These are phyloP conservation scores for Hippocampus barbouri DNA, from an alignment of 2,113 vertebrate species.

Conservation along the genomic window DNA sequence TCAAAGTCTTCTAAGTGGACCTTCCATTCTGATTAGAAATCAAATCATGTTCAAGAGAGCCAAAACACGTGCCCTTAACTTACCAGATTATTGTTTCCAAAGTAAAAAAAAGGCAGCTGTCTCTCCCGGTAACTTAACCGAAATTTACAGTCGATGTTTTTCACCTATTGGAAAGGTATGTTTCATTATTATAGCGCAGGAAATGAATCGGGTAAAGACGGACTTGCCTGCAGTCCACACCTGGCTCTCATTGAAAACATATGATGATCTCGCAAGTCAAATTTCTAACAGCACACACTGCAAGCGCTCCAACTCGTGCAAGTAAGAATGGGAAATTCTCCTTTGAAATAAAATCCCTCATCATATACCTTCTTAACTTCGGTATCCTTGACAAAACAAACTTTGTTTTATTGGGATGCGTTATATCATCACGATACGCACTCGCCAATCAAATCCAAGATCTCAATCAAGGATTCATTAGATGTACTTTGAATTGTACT, in stretches of 20 bases:
- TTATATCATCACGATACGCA: too few species aligned
- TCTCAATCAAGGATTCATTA: too few species aligned
- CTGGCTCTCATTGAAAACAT: background rate
- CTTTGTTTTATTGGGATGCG: too few species aligned
- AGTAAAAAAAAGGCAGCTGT: background rate
- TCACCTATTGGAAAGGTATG: background rate
- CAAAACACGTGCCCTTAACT: too few species aligned
- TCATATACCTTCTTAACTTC: too few species aligned
- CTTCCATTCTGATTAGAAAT: background rate
- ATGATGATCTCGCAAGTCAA: background rate
- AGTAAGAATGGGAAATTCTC: slow-evolving; percentile 5
- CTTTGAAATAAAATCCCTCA: background rate
- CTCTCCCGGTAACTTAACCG: background rate
- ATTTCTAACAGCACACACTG: background rate
- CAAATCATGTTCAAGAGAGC: background rate
- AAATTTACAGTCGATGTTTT: background rate
- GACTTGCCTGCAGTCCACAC: background rate
- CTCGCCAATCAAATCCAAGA: too few species aligned
- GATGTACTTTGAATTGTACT: too few species aligned
- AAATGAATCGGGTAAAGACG: background rate
- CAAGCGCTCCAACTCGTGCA: background rate
- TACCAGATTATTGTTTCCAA: background rate
- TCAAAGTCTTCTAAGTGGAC: background rate
- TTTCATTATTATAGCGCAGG: background rate
- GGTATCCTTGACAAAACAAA: too few species aligned